Evolutionary conservation across 2,113 vertebrate species (phyloP).

Genomic region (Cyanoderma ruficeps): DNA sequence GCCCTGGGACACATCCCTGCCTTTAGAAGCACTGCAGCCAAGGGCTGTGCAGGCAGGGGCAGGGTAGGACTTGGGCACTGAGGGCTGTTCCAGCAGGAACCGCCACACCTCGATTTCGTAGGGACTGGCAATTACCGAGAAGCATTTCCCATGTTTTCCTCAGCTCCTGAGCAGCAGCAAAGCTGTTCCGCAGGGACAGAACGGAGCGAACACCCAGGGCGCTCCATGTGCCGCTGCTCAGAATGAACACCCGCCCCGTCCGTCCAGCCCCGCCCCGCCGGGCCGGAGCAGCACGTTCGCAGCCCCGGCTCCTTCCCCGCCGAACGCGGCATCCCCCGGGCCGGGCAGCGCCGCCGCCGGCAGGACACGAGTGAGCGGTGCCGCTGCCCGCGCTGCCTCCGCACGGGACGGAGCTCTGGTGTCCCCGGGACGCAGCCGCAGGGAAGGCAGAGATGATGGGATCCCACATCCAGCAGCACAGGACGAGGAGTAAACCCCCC

Average conservation of each 20-base stretch:
- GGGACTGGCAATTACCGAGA: neutral
- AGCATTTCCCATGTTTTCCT: neutral
- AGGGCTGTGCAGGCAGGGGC: rapidly evolving
- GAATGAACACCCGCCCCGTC: neutral
- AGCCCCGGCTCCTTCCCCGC: neutral
- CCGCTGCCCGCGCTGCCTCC: neutral
- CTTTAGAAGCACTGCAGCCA: neutral
- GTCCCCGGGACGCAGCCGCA: neutral
- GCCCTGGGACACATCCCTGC: neutral
- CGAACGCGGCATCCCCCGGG: neutral
- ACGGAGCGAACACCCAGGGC: too few relatives aligned
- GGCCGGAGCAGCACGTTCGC: rapidly evolving
- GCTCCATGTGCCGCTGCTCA: rapidly evolving
- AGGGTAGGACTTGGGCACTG: neutral
- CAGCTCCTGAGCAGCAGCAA: neutral
- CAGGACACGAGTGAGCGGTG: neutral
- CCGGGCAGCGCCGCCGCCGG: neutral
- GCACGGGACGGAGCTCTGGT: neutral
- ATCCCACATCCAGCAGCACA: neutral
- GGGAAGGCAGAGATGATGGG: neutral
- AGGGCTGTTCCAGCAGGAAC: neutral
- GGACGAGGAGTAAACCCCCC: neutral
- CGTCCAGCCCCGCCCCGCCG: neutral
- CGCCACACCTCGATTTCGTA: neutral
- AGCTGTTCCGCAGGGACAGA: neutral